phyloP scores from a whole-genome alignment of 2,113 vertebrate genomes.

The Ramphastos sulfuratus region DNA sequence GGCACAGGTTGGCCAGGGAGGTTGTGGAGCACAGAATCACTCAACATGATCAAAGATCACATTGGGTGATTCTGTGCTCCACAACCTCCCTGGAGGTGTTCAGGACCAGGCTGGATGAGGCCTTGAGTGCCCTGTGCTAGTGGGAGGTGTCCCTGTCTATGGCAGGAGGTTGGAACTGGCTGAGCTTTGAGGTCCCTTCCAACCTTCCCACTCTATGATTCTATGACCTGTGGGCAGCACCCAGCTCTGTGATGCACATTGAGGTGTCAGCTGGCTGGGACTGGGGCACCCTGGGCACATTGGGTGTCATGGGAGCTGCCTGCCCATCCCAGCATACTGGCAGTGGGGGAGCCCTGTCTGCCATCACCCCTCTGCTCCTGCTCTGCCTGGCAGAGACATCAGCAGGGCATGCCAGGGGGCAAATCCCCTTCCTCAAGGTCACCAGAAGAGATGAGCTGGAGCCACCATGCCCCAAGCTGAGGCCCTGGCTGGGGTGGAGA shows the following conservation, averaged over 20 bases:
- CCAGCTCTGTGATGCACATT: rapidly evolving
- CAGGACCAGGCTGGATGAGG: too few species aligned
- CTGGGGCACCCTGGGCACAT: not conserved
- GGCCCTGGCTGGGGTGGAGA: not conserved
- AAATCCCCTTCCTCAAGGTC: not conserved
- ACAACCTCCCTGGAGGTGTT: too few species aligned
- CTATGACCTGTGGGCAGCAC: not conserved
- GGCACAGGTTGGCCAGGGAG: too few species aligned
- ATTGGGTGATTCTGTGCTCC: too few species aligned
- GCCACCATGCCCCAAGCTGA: rapidly evolving
- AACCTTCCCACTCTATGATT: too few species aligned
- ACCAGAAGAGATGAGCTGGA: not conserved
- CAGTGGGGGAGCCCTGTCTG: rapidly evolving
- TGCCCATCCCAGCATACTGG: not conserved
- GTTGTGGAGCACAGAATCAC: too few species aligned
- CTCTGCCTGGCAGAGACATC: not conserved
- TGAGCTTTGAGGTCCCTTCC: too few species aligned
- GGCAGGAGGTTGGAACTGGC: too few species aligned
- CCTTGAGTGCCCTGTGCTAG: too few species aligned
- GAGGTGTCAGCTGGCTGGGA: not conserved
- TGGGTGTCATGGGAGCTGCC: not conserved
- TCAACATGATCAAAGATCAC: too few species aligned
- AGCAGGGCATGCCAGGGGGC: not conserved
- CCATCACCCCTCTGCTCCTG: not conserved
- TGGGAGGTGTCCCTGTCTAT: too few species aligned